Evolutionary conservation across 1,140 invertebrate species (phyloP).

Genomic region (Cryptotermes secundus): DNA sequence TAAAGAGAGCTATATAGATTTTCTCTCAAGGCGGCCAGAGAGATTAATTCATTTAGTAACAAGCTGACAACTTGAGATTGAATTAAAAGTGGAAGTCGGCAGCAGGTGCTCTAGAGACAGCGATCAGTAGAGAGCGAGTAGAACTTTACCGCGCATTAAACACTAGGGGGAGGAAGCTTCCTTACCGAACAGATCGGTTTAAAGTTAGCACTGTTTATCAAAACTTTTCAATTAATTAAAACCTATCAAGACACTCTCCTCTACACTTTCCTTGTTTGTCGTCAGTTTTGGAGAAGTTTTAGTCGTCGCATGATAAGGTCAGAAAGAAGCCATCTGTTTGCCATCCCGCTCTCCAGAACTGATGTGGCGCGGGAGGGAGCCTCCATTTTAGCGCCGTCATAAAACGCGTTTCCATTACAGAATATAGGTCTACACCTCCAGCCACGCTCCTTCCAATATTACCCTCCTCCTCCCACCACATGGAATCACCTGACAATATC

Average conservation of each 20-base stretch:
- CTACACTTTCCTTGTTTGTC: not conserved
- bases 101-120: not conserved
- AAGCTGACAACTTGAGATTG: not conserved
- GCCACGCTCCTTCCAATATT: not conserved
- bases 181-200: not conserved
- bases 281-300: not conserved
- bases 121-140: not conserved
- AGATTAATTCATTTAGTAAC: not conserved
- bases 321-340: not conserved
- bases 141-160: not conserved
- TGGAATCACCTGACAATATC: not conserved
- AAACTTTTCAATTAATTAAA: constrained; percentile 2
- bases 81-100: not conserved
- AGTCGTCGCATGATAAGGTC: not conserved
- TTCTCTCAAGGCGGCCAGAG: not conserved
- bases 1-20: not conserved
- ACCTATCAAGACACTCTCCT: not conserved
- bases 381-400: not conserved
- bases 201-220: not conserved
- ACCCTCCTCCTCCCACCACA: not conserved
- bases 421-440: not conserved
- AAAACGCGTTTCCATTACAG: not conserved
- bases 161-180: not conserved
- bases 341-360: not conserved
- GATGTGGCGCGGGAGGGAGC: not conserved